phyloP scores from a whole-genome alignment of 2,888 invertebrate species.

The Strigamia transsilvanica region DNA sequence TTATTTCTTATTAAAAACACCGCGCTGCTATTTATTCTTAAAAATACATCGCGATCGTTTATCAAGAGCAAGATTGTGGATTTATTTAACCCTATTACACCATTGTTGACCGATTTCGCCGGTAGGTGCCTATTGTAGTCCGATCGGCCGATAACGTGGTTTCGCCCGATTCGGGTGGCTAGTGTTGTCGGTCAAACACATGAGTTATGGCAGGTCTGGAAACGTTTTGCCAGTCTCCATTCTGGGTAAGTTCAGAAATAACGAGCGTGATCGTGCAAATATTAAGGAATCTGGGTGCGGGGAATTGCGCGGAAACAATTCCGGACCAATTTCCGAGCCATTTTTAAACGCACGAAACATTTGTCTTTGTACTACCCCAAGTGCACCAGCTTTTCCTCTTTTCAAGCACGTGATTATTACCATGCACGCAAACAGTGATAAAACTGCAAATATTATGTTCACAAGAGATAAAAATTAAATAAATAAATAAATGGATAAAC shows the following conservation, averaged over 20 bases:
- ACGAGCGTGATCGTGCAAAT: neutral
- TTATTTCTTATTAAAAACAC: too few species aligned
- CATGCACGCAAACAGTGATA: neutral
- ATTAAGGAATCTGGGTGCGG: neutral
- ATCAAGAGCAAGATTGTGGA: too few species aligned
- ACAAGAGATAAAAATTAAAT: too few species aligned
- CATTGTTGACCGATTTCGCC: neutral
- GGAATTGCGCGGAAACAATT: neutral
- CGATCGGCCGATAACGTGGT: neutral
- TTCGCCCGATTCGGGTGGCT: constrained; percentile 3
- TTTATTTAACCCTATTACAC: too few species aligned
- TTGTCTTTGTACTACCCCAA: too few species aligned
- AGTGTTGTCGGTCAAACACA: constrained; percentile 7
- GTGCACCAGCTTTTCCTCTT: neutral
- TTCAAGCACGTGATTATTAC: neutral
- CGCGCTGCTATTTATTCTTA: too few species aligned
- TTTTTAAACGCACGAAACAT: neutral
- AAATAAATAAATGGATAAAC: too few species aligned
- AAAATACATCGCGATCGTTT: too few species aligned
- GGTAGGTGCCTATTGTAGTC: neutral
- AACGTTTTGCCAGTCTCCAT: constrained; percentile 32
- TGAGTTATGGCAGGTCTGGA: constrained; percentile 26
- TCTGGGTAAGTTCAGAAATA: neutral
- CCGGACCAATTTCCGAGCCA: neutral
- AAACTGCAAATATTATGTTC: neutral